Base-by-base conservation (phyloP, 2,888 invertebrate genomes). In the Congeria kusceri region DNA sequence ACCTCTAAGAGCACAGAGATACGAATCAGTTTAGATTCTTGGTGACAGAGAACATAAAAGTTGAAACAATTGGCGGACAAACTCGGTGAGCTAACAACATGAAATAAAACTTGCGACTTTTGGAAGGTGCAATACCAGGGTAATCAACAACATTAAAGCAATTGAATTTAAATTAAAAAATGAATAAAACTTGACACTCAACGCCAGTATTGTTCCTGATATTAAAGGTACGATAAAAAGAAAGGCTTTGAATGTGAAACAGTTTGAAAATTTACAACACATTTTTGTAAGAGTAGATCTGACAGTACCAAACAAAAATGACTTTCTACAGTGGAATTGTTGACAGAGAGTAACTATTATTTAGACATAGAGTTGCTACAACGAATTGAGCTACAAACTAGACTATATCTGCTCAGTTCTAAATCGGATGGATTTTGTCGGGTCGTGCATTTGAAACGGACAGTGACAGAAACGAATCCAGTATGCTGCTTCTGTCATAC, bases 401-500 rank as follows among this genome's bases (percentile, higher is more conserved):
- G 76, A 27, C 61, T 69, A 0, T 65, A 76, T 29, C 47, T 76
- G 11, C 49, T 76, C 4, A 23, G 11, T 23, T 70, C 76, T 25
- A 76, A 70, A 32, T 32, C 69, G 69, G 76, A 5, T 76, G 76
- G 76, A 69, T 76, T 23, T 28, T 64, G 9, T 59, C 65, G 1
- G 58, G 69, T 1, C 20, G 75, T 4, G 64, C 65, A 25, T n/a
- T n/a, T 11, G 65, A 62, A 18, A 39, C 5, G 9, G n/a, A 20
- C 11, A n/a, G 18, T 25, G 49, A 49, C 4, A 29, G 3, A 23
- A 56, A 58, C 46, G 57, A 63, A 15, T 5, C 56, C 18, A 70
- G 23, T 63, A 62, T 70, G 62, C 29, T 70, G 7, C 32, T 70
- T 15, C 15, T 70, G 13, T 63, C 71, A 71, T 28, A 32, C 57